These are phyloP conservation scores for Periophthalmus magnuspinnatus DNA, from an alignment of 2,797 vertebrate species.

Conservation along the genomic window DNA sequence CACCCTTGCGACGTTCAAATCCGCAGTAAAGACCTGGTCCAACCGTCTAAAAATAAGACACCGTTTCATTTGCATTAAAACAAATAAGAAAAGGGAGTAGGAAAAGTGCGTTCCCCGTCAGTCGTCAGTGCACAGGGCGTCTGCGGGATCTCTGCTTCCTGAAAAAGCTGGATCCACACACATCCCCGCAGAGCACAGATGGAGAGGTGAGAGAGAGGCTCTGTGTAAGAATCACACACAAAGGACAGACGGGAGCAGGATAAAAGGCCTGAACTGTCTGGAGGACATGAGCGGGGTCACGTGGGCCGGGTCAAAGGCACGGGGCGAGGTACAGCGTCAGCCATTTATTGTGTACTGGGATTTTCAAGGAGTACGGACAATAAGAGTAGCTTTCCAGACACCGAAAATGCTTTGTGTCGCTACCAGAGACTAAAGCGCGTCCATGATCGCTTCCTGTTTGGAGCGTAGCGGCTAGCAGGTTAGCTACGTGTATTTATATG, in stretches of 20 bases:
- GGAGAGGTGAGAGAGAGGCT: constrained; percentile 25
- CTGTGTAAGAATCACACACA: constrained; percentile 10
- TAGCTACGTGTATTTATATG: no score
- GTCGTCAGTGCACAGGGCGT: constrained; percentile 1
- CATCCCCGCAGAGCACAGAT: constrained; percentile 11
- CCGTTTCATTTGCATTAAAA: no score
- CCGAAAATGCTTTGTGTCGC: no score
- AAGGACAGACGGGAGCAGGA: background rate
- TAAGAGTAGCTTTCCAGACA: no score
- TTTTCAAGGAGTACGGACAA: no score
- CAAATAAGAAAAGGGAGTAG: background rate
- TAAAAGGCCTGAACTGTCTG: background rate
- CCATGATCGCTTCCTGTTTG: no score
- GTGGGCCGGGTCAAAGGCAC: background rate
- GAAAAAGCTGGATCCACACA: background rate
- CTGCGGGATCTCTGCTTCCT: background rate
- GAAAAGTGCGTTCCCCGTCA: background rate
- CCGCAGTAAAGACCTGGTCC: background rate
- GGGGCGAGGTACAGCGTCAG: no score
- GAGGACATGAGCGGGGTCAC: background rate
- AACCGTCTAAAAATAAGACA: background rate
- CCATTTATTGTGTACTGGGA: no score
- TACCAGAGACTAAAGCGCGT: no score
- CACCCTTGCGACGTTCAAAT: background rate
- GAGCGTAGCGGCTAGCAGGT: no score